Evolutionary conservation across 2,113 vertebrate species (phyloP).

Genomic region (Catharus fuscescens): DNA sequence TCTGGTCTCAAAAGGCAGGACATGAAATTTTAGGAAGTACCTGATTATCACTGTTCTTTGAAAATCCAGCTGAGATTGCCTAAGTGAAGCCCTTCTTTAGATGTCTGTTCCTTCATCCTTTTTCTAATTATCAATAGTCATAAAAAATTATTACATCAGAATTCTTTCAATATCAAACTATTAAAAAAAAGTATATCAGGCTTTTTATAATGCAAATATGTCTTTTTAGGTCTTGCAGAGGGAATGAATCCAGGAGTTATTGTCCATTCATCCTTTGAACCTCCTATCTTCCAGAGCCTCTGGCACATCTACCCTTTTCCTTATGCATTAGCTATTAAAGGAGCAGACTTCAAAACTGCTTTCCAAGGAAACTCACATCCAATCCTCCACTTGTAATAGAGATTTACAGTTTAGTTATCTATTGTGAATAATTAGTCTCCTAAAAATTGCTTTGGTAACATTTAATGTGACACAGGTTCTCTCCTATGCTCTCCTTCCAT

Average conservation of each 20-base stretch:
- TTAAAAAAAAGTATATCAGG: not conserved
- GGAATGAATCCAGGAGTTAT: conserved; percentile 34
- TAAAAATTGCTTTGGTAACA: conserved; percentile 70
- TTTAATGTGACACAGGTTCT: conserved; percentile 29
- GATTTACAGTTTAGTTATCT: conserved; percentile 72
- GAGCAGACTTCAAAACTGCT: conserved; percentile 20
- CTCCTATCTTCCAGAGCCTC: conserved; percentile 35
- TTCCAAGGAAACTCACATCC: conserved; percentile 27
- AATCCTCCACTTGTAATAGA: conserved; percentile 9
- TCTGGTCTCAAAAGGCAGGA: not conserved
- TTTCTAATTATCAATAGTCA: not conserved
- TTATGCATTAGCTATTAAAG: conserved; percentile 35
- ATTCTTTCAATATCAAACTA: not conserved
- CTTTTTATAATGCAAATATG: conserved; percentile 30
- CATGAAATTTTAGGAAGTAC: not conserved
- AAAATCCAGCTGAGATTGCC: not conserved
- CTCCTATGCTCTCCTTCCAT: conserved; percentile 32
- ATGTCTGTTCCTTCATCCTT: not conserved
- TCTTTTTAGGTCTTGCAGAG: conserved; percentile 25
- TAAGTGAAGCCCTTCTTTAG: not conserved
- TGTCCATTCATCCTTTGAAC: conserved; percentile 58
- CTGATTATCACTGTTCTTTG: not conserved
- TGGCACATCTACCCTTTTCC: conserved; percentile 30
- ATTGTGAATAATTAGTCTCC: conserved; percentile 67
- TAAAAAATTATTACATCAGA: not conserved